phyloP scores from a whole-genome alignment of 1,140 invertebrate genomes.

The Arion vulgaris region DNA sequence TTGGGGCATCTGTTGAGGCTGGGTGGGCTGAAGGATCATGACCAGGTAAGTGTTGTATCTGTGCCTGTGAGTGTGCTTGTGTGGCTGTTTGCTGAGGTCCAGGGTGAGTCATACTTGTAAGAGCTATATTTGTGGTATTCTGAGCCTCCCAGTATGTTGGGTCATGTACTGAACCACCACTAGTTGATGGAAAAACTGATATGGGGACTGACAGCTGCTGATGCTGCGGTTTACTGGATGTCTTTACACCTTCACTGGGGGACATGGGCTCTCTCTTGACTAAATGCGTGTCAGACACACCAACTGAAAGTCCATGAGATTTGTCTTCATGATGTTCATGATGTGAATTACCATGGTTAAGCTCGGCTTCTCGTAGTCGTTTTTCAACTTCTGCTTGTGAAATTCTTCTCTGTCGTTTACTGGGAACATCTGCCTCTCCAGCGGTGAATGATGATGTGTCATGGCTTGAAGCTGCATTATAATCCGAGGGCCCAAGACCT shows the following conservation, averaged over 20 bases:
- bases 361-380: conserved; percentile 23
- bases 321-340: background rate
- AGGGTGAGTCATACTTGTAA: conserved; percentile 2
- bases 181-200: conserved; percentile 12
- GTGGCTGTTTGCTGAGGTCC: conserved; percentile 1
- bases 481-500: background rate
- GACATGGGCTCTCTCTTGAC: conserved; percentile 37
- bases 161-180: conserved; percentile 13
- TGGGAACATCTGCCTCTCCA: conserved; percentile 17
- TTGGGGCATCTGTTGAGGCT: conserved; percentile 19
- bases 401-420: conserved; percentile 33
- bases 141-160: conserved; percentile 31
- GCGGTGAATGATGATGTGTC: background rate
- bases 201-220: conserved; percentile 20
- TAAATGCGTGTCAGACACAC: conserved; percentile 30
- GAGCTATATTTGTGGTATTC: conserved; percentile 23
- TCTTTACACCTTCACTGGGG: conserved; percentile 14
- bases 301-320: conserved; percentile 31
- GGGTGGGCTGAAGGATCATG: conserved; percentile 11
- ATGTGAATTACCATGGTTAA: conserved; percentile 7
- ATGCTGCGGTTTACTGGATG: conserved; percentile 3
- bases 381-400: conserved; percentile 36
- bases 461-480: conserved; percentile 2
- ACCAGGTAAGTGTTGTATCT: conserved; percentile 28
- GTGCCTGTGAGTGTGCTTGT: conserved; percentile 33